Percentiles rank a stretch among this genome's conserved stretches.
These are phyloP conservation scores for Drosophila paranaensis DNA, from an alignment of 2,888 invertebrate genomes.

Conservation along the genomic window DNA sequence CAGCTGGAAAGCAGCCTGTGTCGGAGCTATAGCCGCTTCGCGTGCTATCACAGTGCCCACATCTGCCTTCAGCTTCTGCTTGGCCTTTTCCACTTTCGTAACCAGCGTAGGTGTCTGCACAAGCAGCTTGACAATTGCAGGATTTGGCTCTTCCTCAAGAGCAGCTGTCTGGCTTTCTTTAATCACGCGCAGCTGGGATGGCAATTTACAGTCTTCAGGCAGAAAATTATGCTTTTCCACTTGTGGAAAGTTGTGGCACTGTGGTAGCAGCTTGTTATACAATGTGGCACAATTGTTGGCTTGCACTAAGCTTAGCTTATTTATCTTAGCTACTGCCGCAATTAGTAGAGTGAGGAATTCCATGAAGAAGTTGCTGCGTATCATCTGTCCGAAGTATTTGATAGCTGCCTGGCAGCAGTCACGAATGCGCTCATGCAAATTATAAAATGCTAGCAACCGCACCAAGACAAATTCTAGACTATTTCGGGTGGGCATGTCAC, in stretches of 20 bases:
- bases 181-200: slow-evolving; percentile 33
- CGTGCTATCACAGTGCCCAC: slow-evolving; percentile 58
- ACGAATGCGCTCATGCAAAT: slow-evolving; percentile 74
- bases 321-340: slow-evolving; percentile 78
- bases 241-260: slow-evolving; percentile 70
- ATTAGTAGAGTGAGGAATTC: slow-evolving; percentile 78
- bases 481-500: slow-evolving; percentile 76
- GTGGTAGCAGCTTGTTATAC: slow-evolving; percentile 64
- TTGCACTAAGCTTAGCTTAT: slow-evolving; percentile 63
- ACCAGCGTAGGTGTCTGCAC: slow-evolving; percentile 31
- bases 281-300: slow-evolving; percentile 61
- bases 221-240: slow-evolving; percentile 60
- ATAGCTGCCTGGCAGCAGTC: slow-evolving; percentile 76
- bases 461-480: slow-evolving; percentile 78
- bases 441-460: slow-evolving; percentile 71
- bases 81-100: slow-evolving; percentile 54
- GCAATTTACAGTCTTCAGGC: slow-evolving; percentile 55
- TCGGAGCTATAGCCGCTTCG: background rate
- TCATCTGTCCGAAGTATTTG: slow-evolving; percentile 74
- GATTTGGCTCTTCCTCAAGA: slow-evolving; percentile 23
- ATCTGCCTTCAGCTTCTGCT: slow-evolving; percentile 56
- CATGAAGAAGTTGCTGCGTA: slow-evolving; percentile 79
- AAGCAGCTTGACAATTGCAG: slow-evolving; percentile 18
- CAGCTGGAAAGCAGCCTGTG: slow-evolving; percentile 49
- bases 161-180: background rate